These are phyloP conservation scores for Drosophila funebris DNA, from an alignment of 1,140 invertebrate species.

Conservation along the genomic window DNA sequence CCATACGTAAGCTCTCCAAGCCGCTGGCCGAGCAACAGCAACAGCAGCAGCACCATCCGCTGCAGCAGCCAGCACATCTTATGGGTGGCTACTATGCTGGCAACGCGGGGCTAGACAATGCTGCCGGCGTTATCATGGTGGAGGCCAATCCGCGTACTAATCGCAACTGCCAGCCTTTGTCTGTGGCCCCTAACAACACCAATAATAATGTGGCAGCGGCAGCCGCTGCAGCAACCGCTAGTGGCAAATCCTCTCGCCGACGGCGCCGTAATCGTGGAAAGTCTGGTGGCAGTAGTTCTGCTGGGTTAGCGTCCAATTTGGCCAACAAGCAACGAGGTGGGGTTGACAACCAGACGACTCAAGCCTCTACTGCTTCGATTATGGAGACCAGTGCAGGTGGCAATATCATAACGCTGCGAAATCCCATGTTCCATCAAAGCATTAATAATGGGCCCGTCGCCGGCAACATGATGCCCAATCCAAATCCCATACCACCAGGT, in stretches of 20 bases:
- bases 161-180: constrained; percentile 33
- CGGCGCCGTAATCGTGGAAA: constrained; percentile 87
- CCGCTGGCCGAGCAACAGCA: constrained; percentile 58
- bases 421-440: constrained; percentile 88
- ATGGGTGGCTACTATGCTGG: constrained; percentile 62
- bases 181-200: neutral
- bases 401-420: constrained; percentile 90
- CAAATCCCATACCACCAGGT: constrained; percentile 67
- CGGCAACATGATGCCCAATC: constrained; percentile 53
- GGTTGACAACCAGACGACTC: constrained; percentile 11
- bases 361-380: constrained; percentile 26
- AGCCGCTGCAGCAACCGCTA: constrained; percentile 43
- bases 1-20: constrained; percentile 73
- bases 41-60: constrained; percentile 44
- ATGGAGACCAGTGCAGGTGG: constrained; percentile 70
- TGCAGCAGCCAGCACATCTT: constrained; percentile 52
- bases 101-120: constrained; percentile 44
- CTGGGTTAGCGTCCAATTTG: neutral
- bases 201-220: constrained; percentile 23
- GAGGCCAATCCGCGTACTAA: constrained; percentile 69
- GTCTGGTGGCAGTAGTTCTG: constrained; percentile 33
- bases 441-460: constrained; percentile 53
- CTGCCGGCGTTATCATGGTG: constrained; percentile 78
- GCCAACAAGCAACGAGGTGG: constrained; percentile 30
- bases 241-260: constrained; percentile 84